Base-by-base conservation (phyloP, 2,113 vertebrate genomes). In the Psophia crepitans region DNA sequence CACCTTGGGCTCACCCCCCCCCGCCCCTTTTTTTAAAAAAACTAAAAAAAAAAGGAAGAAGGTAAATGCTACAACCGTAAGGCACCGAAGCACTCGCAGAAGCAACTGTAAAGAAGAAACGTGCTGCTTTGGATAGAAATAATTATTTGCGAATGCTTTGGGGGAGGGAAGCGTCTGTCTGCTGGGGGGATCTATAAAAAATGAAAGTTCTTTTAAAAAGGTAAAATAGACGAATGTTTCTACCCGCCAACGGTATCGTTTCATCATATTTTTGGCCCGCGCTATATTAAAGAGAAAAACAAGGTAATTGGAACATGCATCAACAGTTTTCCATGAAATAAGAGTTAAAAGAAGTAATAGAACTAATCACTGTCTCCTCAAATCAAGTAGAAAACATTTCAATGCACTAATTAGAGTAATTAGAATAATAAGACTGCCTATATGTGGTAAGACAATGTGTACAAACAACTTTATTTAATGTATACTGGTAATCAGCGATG, bases 401-500 rank as follows among this genome's bases (percentile, higher is more conserved):
- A 98, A 98, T 98, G 97, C 98, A 98, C 98, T 98, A 98, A 98
- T 98, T 98, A 98, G 98, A 98, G 98, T 98, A 98, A 98, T 98
- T 98, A 98, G 98, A 98, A 98, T 98, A 98, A 98, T 98, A 98
- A 98, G 98, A 97, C 98, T 98, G 98, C 98, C 98, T 98, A 98
- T 98, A 98, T 98, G 98, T 98, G 98, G 98, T 98, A 98, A 98
- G 98, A 98, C 98, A 98, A 98, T 98, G 98, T 98, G 98, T 98
- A 98, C 98, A 98, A 98, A 98, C 98, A 98, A 98, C 98, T 98
- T 98, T 98, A 98, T 98, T 98, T 98, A 98, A 98, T 98, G 98
- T 98, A 98, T 98, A 98, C 98, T 98, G 98, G 98, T 98, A 98
- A 98, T 98, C 98, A 98, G 98, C 96, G 98, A 97, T 98, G 98